These are phyloP conservation scores for Peromyscus nudipes DNA, from an alignment of 2,797 vertebrate genomes.

Conservation along the genomic window DNA sequence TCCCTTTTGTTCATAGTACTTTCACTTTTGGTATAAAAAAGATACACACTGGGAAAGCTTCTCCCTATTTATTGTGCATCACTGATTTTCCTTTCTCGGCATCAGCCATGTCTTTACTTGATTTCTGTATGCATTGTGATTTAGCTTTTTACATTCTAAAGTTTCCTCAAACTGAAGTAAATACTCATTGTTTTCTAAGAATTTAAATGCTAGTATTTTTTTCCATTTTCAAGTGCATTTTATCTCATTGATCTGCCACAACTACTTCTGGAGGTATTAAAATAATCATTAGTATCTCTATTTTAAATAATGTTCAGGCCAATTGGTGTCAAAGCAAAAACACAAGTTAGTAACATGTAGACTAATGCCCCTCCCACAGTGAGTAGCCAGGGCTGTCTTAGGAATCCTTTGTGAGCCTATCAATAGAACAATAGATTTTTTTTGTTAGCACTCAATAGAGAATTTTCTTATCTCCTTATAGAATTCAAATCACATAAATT, in stretches of 20 bases:
- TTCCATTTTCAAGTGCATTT: neutral
- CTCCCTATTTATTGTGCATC: neutral
- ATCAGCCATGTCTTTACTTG: neutral
- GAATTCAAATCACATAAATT: neutral
- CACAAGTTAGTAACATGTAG: neutral
- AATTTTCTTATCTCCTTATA: neutral
- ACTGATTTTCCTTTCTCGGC: constrained; percentile 24
- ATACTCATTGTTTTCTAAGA: constrained; percentile 23
- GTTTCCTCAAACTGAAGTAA: constrained; percentile 30
- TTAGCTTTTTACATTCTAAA: constrained; percentile 6
- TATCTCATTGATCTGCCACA: neutral
- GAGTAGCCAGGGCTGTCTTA: neutral
- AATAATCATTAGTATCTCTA: neutral
- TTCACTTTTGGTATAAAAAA: constrained; percentile 32
- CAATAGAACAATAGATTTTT: neutral
- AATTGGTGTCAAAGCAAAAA: neutral
- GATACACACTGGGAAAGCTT: neutral
- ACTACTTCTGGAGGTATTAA: neutral
- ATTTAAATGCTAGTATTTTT: neutral
- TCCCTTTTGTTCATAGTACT: constrained; percentile 4
- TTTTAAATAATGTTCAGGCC: neutral
- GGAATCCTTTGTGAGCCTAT: neutral
- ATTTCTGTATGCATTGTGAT: neutral
- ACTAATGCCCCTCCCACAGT: too few species aligned
- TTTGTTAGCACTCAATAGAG: neutral